These are phyloP conservation scores for Orthosia cruda DNA, from an alignment of 2,888 invertebrate species.

Conservation along the genomic window DNA sequence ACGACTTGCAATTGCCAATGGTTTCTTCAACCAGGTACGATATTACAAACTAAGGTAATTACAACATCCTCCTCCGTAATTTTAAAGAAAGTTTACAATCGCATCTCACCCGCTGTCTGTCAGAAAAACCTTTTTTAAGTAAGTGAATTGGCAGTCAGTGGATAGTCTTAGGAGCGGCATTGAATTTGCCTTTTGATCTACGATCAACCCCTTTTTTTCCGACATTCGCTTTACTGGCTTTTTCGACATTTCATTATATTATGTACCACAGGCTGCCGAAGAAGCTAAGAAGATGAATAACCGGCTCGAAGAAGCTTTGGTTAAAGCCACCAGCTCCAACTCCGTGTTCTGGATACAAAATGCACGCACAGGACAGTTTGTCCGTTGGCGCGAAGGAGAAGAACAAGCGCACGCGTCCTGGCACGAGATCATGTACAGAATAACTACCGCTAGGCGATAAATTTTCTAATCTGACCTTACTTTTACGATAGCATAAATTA, in stretches of 20 bases:
- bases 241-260: neutral
- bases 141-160: too few species aligned
- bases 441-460: conserved; percentile 73
- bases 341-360: conserved; percentile 81
- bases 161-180: too few species aligned
- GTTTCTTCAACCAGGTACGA: conserved; percentile 79
- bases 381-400: conserved; percentile 78
- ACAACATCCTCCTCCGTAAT: too few species aligned
- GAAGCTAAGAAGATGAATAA: conserved; percentile 81
- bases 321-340: conserved; percentile 75
- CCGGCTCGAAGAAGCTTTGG: conserved; percentile 79
- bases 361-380: conserved; percentile 77
- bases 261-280: conserved; percentile 74
- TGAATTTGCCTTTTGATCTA: neutral
- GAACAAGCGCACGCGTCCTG: conserved; percentile 77
- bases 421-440: conserved; percentile 84
- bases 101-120: too few species aligned
- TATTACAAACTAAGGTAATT: neutral
- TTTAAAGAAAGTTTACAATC: too few species aligned
- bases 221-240: neutral
- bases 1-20: conserved; percentile 74
- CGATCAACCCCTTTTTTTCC: neutral
- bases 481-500: conserved; percentile 1
- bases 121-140: too few species aligned
- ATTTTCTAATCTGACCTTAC: neutral